Conservation (phyloP, 1,140 invertebrate genomes). For the Drosophila parvula region DNA sequence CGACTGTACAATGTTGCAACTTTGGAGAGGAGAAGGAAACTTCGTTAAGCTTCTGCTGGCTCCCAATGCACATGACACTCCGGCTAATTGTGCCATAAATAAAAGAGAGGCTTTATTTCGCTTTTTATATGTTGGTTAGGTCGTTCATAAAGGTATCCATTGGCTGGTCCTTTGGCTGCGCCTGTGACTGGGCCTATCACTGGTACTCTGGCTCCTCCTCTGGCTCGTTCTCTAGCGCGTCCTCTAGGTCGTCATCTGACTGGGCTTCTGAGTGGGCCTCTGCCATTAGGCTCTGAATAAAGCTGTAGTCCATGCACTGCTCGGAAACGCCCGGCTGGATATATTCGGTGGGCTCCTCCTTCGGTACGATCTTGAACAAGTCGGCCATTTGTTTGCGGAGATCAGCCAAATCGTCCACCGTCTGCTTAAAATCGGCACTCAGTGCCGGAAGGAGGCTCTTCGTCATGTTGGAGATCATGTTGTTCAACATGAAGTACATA, state of each 20-base stretch:
- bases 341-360: too few relatives aligned
- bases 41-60: constrained; percentile 9
- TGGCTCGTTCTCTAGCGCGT: too few relatives aligned
- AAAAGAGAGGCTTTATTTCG: constrained; percentile 28
- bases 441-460: constrained; percentile 10
- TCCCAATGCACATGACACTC: constrained; percentile 44
- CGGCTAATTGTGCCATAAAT: constrained; percentile 46
- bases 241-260: too few relatives aligned
- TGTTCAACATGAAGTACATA: constrained; percentile 28
- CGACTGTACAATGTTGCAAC: constrained; percentile 17
- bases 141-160: background rate
- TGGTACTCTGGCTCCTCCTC: too few relatives aligned
- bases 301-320: background rate
- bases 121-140: background rate
- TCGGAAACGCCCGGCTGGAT: background rate
- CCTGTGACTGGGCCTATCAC: too few relatives aligned
- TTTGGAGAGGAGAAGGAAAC: background rate
- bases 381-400: constrained; percentile 12
- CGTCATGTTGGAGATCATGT: constrained; percentile 24
- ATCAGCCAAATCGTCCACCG: background rate
- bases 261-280: background rate
- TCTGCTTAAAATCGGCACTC: constrained; percentile 3
- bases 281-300: background rate
- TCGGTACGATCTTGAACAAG: background rate
- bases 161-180: background rate